Conservation (phyloP, 2,888 invertebrate genomes). For the Aelia acuminata region DNA sequence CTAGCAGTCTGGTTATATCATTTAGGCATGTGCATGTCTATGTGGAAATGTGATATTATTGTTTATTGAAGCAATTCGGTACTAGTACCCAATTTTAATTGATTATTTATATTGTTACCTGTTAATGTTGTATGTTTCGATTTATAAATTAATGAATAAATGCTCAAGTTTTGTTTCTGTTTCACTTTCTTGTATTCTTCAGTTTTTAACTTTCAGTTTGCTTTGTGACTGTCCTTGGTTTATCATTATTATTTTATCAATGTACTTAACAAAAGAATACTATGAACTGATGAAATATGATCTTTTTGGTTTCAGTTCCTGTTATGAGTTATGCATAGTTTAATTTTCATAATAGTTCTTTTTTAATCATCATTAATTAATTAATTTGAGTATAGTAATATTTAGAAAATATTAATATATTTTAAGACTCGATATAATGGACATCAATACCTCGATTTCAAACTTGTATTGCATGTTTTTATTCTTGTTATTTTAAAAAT, state of each 20-base stretch:
- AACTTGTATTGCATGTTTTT: not conserved
- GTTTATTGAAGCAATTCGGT: not conserved
- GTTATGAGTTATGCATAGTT: not conserved
- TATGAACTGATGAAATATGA: not conserved
- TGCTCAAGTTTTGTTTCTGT: slow-evolving; percentile 6
- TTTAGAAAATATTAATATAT: not conserved
- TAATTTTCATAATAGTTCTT: not conserved
- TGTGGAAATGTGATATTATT: slow-evolving; percentile 9
- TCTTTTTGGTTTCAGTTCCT: not conserved
- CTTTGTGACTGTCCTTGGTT: not conserved
- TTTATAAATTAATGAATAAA: slow-evolving; percentile 7
- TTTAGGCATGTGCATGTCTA: slow-evolving; percentile 1
- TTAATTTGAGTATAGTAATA: not conserved
- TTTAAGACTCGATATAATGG: not conserved
- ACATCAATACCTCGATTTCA: not conserved
- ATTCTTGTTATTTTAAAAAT: not conserved
- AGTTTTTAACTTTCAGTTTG: not conserved
- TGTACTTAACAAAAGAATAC: not conserved
- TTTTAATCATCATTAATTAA: not conserved
- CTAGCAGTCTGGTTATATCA: not conserved
- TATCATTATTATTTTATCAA: not conserved
- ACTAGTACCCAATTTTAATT: not conserved
- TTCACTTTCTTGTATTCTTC: not conserved
- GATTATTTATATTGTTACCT: slow-evolving; percentile 19
- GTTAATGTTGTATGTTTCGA: not conserved